phyloP scores from a whole-genome alignment of 2,797 vertebrate genomes.

The Semotilus atromaculatus region DNA sequence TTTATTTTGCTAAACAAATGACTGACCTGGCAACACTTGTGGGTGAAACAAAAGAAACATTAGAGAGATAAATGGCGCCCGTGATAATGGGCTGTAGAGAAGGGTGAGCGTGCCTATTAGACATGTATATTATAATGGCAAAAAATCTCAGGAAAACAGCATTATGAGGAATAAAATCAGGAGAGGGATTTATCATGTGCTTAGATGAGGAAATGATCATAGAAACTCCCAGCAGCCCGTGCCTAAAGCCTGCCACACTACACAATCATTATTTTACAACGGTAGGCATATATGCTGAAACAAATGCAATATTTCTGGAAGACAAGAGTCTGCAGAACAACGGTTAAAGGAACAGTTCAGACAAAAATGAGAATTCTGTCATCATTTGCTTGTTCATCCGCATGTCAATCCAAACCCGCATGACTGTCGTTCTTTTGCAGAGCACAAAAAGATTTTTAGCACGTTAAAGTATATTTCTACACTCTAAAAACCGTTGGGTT shows the following conservation, averaged over 20 bases:
- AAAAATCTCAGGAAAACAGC: constrained; percentile 37
- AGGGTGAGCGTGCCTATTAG: constrained; percentile 38
- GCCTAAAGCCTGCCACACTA: constrained; percentile 3
- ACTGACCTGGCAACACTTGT: constrained; percentile 56
- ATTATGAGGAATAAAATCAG: constrained; percentile 29
- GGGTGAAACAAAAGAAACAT: constrained; percentile 47
- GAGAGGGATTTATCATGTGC: constrained; percentile 31
- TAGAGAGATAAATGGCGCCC: constrained; percentile 38
- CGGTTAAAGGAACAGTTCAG: background rate
- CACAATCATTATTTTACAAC: background rate
- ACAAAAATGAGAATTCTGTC: background rate
- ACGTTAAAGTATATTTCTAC: background rate
- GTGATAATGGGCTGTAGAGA: constrained; percentile 40
- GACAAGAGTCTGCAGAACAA: constrained; percentile 2
- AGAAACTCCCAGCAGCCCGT: background rate
- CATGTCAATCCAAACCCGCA: background rate
- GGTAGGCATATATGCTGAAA: background rate
- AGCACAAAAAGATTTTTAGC: background rate
- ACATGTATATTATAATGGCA: constrained; percentile 42
- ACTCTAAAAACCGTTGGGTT: background rate
- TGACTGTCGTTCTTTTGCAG: background rate
- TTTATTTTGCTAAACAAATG: constrained; percentile 62
- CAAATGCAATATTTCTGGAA: constrained; percentile 2
- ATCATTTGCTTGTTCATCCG: background rate
- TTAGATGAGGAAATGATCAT: constrained; percentile 37